Conservation (phyloP, 1,140 invertebrate genomes). For the Megalonaias nervosa region DNA sequence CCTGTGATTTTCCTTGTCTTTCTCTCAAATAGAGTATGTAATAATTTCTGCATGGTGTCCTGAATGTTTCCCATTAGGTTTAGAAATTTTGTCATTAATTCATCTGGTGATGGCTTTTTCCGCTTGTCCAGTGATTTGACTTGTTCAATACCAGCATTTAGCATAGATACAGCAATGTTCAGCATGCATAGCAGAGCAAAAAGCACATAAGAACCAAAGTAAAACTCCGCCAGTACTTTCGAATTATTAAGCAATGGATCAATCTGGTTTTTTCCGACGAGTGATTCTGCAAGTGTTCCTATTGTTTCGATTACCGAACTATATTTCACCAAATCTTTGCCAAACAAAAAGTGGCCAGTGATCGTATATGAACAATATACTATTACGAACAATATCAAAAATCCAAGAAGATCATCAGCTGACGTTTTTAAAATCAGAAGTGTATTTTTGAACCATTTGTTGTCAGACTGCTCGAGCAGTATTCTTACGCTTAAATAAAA, state of each 20-base stretch:
- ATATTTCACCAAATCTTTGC: conserved; percentile 45
- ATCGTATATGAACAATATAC: conserved; percentile 56
- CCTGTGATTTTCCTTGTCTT: too few relatives aligned
- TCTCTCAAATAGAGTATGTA: too few relatives aligned
- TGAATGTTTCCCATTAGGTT: too few relatives aligned
- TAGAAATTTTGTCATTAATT: too few relatives aligned
- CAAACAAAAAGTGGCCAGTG: conserved; percentile 54
- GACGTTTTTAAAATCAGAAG: conserved; percentile 36
- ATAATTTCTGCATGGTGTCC: too few relatives aligned
- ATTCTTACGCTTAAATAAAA: conserved; percentile 41
- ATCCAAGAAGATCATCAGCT: conserved; percentile 47
- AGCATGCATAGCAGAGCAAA: conserved; percentile 84
- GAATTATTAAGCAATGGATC: conserved; percentile 78
- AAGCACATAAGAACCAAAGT: conserved; percentile 82
- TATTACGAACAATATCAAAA: conserved; percentile 56
- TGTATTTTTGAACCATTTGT: conserved; percentile 44
- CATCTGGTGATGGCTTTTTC: too few relatives aligned
- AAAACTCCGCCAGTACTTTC: conserved; percentile 81
- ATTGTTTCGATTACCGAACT: conserved; percentile 44
- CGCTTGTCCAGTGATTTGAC: neutral
- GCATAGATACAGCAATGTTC: conserved; percentile 88
- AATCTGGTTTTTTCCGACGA: conserved; percentile 86
- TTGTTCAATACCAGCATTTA: conserved; percentile 78
- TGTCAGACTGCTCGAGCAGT: conserved; percentile 41
- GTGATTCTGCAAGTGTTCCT: conserved; percentile 59